Conservation (phyloP, 2,797 vertebrate species). For the Paedocypris micromegethes region DNA sequence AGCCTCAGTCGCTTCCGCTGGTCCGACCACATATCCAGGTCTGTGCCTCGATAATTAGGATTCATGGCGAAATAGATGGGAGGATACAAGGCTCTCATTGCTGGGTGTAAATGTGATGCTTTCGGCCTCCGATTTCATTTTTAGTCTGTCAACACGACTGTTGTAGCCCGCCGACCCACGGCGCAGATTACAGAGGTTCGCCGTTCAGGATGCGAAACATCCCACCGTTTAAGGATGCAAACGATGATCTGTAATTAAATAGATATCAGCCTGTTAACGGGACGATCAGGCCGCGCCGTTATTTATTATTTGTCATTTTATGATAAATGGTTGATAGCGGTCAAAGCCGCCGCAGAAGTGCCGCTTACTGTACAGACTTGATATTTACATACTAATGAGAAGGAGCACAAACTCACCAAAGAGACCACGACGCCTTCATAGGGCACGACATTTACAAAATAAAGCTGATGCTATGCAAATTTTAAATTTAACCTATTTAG, state of each 20-base stretch:
- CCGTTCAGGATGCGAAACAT: too few relatives aligned
- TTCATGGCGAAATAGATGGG: slow-evolving; percentile 87
- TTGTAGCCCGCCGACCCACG: slow-evolving; percentile 63
- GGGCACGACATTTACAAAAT: slow-evolving; percentile 99
- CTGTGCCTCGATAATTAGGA: slow-evolving; percentile 79
- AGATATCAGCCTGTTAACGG: slow-evolving; percentile 74
- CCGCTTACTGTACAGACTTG: slow-evolving; percentile 95
- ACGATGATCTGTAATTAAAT: slow-evolving; percentile 80
- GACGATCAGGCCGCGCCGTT: slow-evolving; percentile 73
- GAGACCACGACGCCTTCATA: slow-evolving; percentile 93
- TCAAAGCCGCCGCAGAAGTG: slow-evolving; percentile 91
- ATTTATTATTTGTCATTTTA: slow-evolving; percentile 84
- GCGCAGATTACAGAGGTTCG: too few relatives aligned
- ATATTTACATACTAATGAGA: slow-evolving; percentile 99
- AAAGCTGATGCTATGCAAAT: slow-evolving; percentile 99
- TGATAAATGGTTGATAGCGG: slow-evolving; percentile 89
- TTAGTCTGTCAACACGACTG: slow-evolving; percentile 77
- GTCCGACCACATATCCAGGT: slow-evolving; percentile 82
- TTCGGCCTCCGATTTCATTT: slow-evolving; percentile 85
- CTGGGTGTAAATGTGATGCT: slow-evolving; percentile 86
- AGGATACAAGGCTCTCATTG: slow-evolving; percentile 84
- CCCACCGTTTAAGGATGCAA: slow-evolving; percentile 12
- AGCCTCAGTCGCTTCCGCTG: slow-evolving; percentile 69
- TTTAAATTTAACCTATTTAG: slow-evolving; percentile 99
- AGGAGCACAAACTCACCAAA: slow-evolving; percentile 86